Percentiles rank a stretch among this genome's conserved stretches.
phyloP scores from a whole-genome alignment of 2,113 vertebrate genomes.

The Pelmatolapia mariae region DNA sequence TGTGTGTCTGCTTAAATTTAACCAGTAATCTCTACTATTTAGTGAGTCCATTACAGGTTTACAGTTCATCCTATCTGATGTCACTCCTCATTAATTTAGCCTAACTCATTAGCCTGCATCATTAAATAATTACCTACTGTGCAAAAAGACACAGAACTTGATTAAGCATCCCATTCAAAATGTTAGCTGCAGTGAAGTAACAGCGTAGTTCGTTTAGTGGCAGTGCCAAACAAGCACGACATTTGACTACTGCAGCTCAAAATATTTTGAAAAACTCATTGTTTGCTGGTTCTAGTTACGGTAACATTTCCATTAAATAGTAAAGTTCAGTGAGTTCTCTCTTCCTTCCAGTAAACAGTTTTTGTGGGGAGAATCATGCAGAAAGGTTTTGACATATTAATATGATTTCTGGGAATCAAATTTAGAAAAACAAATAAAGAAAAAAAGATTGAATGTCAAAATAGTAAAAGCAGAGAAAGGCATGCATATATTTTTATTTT shows the following conservation, averaged over 20 bases:
- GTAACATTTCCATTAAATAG: not conserved
- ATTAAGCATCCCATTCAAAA: conserved; percentile 50
- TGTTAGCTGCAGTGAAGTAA: conserved; percentile 10
- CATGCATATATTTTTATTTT: not conserved
- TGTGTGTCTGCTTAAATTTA: not conserved
- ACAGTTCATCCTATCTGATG: conserved; percentile 49
- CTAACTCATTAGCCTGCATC: conserved; percentile 62
- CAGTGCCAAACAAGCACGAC: not conserved
- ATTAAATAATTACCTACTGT: conserved; percentile 65
- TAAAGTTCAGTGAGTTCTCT: not conserved
- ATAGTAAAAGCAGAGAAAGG: not conserved
- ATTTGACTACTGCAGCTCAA: not conserved
- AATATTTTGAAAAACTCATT: not conserved
- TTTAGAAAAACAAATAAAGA: not conserved
- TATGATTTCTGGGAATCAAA: not conserved
- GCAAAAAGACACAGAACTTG: conserved; percentile 50
- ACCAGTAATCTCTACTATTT: conserved; percentile 41
- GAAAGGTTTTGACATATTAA: not conserved
- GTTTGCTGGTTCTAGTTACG: not conserved
- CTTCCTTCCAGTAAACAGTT: not conserved
- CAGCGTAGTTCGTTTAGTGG: not conserved
- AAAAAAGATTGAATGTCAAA: not conserved
- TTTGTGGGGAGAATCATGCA: not conserved
- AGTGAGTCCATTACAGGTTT: conserved; percentile 55
- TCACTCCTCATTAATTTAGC: conserved; percentile 62